A percentile compares a stretch with the other conserved stretches of the same genome.
Conservation (phyloP, 2,888 invertebrate species). For the Empis livida region DNA sequence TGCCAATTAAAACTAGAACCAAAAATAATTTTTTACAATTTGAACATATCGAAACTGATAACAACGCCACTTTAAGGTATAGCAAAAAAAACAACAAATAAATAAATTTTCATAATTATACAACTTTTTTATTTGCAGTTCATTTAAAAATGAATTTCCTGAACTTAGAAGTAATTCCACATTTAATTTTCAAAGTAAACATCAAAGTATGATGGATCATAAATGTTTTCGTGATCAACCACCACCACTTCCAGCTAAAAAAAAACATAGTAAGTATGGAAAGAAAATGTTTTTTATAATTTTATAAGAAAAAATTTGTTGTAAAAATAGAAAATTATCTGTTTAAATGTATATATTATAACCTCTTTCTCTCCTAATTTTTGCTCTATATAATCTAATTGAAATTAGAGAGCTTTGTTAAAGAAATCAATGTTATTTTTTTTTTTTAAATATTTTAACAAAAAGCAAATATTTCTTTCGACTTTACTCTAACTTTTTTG, state of each 20-base stretch:
- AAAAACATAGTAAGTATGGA: constrained; percentile 78
- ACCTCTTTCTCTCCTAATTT: too few species aligned
- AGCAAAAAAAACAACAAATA: too few species aligned
- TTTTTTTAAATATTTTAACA: background rate
- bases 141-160: constrained; percentile 3
- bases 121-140: too few species aligned
- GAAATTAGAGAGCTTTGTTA: background rate
- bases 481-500: too few species aligned
- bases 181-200: constrained; percentile 31
- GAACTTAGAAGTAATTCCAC: constrained; percentile 11
- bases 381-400: too few species aligned
- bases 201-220: constrained; percentile 33
- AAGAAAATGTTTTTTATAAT: background rate
- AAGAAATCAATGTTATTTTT: background rate
- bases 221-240: constrained; percentile 44
- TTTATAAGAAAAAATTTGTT: background rate
- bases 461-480: too few species aligned
- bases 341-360: too few species aligned
- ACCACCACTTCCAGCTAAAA: constrained; percentile 85
- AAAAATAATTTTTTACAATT: constrained; percentile 30
- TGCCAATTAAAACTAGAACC: constrained; percentile 40
- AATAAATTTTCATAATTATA: too few species aligned
- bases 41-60: background rate
- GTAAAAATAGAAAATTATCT: background rate
- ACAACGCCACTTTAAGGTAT: too few species aligned